These are phyloP conservation scores for Corythucha ciliata DNA, from an alignment of 2,888 invertebrate species.

Conservation along the genomic window DNA sequence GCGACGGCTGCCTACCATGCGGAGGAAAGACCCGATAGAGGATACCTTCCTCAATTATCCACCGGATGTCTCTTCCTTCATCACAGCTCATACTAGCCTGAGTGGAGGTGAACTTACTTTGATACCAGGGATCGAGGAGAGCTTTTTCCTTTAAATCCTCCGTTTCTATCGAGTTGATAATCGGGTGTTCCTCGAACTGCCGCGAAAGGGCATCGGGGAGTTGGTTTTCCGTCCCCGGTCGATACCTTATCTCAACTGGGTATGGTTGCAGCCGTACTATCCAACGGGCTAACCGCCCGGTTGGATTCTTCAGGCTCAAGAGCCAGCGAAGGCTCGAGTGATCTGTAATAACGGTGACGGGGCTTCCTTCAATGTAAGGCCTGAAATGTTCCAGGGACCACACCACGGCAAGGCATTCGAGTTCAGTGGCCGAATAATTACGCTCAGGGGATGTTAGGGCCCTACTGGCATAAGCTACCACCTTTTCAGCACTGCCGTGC, in stretches of 20 bases:
- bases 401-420: conserved; percentile 33
- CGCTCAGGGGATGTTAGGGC: conserved; percentile 28
- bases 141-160: too few relatives aligned
- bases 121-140: neutral
- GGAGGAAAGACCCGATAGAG: neutral
- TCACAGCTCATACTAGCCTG: neutral
- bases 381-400: conserved; percentile 32
- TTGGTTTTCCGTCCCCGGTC: neutral
- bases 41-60: neutral
- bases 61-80: neutral
- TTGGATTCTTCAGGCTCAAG: conserved; percentile 30
- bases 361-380: conserved; percentile 32
- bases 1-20: neutral
- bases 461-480: conserved; percentile 33
- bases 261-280: conserved; percentile 7
- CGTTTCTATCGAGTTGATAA: too few relatives aligned
- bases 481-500: conserved; percentile 28
- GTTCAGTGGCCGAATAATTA: conserved; percentile 32
- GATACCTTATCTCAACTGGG: neutral
- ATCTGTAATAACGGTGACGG: conserved; percentile 30
- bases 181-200: neutral
- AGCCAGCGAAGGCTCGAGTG: conserved; percentile 30
- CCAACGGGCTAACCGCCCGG: conserved; percentile 33
- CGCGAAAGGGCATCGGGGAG: neutral
- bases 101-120: neutral